Evolutionary conservation across 2,888 invertebrate species (phyloP), one percentile per base, ranked within the genome.

Genomic region (Cheilosia variabilis): DNA sequence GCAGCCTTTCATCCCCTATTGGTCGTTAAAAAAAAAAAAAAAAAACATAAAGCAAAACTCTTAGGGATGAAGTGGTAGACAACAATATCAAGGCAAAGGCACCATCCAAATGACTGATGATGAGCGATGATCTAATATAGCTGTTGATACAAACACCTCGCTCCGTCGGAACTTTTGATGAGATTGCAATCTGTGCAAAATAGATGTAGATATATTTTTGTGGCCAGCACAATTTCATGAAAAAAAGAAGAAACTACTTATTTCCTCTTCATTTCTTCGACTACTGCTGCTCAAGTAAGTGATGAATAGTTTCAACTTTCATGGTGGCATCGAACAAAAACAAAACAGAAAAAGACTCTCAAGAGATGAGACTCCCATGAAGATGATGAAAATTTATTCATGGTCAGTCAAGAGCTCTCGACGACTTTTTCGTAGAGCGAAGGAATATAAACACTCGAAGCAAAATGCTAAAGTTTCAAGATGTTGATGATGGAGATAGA

Each of bases 101-200:
- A 31, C 31, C 73, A 78, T 78, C 73, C 78, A 68, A 83, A 83
- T 83, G 83, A 83, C 78, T 79, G 79, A 83, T 83, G 83, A 83
- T 83, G 83, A 83, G 45, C 79, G 78, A 83, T 83, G 83, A 73
- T 83, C 78, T 62, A 73, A 83, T 83, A 83, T 83, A 62, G 52
- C 43, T 55, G 27, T 45, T 53, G 53, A 72, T 66, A 60, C 55
- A 52, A 10, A 34, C 53, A 53, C 53, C 69, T 63, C 31, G 31
- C 50, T 52, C 10, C 58, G 6, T 34, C 3, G 37, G 34, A 76
- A 66, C 66, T 66, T 72, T 78, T 72, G 78, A 83, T 83, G 77
- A 72, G 83, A 83, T 83, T 78, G 73, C 83, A 78, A 83, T 83
- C 83, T 83, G 78, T 79, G 79, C 78, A 60, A 73, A 63, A 50